phyloP scores from a whole-genome alignment of 2,113 vertebrate species.

The Nesogale talazaci region DNA sequence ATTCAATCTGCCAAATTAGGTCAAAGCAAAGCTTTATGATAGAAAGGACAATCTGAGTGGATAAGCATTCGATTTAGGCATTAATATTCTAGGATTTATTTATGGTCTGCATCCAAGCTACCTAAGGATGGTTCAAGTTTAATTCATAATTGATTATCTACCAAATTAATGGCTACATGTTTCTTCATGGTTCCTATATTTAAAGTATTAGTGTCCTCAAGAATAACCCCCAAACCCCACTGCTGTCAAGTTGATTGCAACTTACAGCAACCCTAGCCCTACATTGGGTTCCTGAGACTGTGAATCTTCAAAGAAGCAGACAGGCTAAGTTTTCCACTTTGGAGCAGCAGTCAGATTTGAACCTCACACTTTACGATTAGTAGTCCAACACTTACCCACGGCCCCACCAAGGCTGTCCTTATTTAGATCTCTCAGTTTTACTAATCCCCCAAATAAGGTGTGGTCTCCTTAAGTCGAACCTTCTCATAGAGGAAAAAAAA shows the following conservation, averaged over 20 bases:
- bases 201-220: background rate
- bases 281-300: too few species aligned
- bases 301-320: too few species aligned
- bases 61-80: background rate
- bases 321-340: too few species aligned
- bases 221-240: too few species aligned
- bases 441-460: background rate
- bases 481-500: background rate
- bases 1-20: background rate
- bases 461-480: background rate
- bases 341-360: too few species aligned
- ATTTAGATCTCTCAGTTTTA: background rate
- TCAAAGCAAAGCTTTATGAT: background rate
- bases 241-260: too few species aligned
- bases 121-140: background rate
- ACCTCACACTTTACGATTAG: background rate
- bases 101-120: background rate
- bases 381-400: background rate
- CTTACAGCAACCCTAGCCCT: too few species aligned
- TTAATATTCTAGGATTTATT: background rate
- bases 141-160: background rate
- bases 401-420: background rate
- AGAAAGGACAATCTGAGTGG: background rate
- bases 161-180: background rate
- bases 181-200: background rate